Conservation (phyloP, 2,888 invertebrate genomes). For the Pyrocoelia pectoralis region DNA sequence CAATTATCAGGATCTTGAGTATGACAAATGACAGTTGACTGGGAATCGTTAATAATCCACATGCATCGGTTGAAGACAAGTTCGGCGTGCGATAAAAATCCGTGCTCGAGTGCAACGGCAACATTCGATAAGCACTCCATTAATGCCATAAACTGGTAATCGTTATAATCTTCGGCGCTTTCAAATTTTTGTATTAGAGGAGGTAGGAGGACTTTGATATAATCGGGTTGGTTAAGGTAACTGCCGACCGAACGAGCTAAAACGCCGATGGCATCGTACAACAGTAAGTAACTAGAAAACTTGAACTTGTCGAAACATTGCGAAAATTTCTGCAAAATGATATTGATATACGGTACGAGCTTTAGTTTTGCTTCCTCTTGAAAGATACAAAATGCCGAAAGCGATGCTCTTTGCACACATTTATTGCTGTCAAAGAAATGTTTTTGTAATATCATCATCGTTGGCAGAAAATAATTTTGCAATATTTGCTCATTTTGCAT, state of each 20-base stretch:
- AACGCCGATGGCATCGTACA: slow-evolving; percentile 81
- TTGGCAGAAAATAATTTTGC: slow-evolving; percentile 69
- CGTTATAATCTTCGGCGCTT: slow-evolving; percentile 74
- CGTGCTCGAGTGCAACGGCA: slow-evolving; percentile 76
- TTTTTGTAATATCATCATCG: slow-evolving; percentile 74
- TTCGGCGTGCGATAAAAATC: slow-evolving; percentile 77
- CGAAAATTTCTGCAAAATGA: slow-evolving; percentile 76
- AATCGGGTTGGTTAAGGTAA: slow-evolving; percentile 72
- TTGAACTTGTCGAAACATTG: slow-evolving; percentile 73
- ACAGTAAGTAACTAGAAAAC: slow-evolving; percentile 76
- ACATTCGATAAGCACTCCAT: slow-evolving; percentile 79
- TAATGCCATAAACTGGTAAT: slow-evolving; percentile 73
- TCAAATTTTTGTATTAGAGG: slow-evolving; percentile 79
- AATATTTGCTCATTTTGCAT: slow-evolving; percentile 67
- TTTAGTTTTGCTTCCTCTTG: slow-evolving; percentile 80
- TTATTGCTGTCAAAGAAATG: slow-evolving; percentile 78
- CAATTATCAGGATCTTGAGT: slow-evolving; percentile 70
- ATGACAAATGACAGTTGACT: slow-evolving; percentile 69
- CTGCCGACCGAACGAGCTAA: slow-evolving; percentile 77
- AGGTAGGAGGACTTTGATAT: slow-evolving; percentile 74
- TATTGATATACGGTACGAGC: slow-evolving; percentile 74
- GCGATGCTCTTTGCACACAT: slow-evolving; percentile 79
- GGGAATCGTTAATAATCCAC: slow-evolving; percentile 72
- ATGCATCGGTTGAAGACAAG: slow-evolving; percentile 75
- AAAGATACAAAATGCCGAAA: slow-evolving; percentile 79